phyloP scores from a whole-genome alignment of 2,113 vertebrate genomes.

The Ptilorrhoa leucosticta region DNA sequence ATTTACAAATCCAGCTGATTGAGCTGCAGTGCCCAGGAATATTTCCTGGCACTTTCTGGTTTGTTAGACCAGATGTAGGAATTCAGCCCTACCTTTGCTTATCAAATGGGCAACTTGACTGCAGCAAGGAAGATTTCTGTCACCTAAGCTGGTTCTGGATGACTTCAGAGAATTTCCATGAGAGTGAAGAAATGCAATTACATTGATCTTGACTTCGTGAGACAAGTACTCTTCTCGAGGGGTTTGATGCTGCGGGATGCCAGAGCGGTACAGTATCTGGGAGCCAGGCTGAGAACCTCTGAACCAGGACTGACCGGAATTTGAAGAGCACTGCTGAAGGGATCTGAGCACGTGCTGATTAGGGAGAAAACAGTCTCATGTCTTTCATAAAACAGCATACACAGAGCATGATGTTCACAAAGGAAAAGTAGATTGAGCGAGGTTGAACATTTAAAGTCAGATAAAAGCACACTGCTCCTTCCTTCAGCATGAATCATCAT shows the following conservation, averaged over 20 bases:
- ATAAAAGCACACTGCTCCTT: neutral
- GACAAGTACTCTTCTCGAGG: neutral
- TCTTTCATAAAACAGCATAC: neutral
- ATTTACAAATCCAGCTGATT: neutral
- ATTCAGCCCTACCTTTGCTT: neutral
- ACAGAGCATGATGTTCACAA: rapidly evolving
- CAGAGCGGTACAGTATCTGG: neutral
- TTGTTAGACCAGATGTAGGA: neutral
- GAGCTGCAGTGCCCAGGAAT: neutral
- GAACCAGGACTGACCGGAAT: neutral
- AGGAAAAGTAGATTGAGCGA: neutral
- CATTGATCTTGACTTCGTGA: neutral
- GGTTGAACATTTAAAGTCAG: neutral
- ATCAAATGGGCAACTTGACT: neutral
- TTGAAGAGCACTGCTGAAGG: neutral
- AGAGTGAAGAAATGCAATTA: neutral
- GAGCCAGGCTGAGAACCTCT: neutral
- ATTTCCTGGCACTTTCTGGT: neutral
- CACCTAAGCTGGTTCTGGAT: neutral
- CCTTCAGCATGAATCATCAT: neutral
- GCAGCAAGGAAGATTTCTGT: neutral
- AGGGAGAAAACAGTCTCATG: neutral
- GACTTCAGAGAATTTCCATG: neutral
- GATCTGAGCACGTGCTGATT: rapidly evolving
- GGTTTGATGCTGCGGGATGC: neutral